Conservation (phyloP, 2,797 vertebrate genomes). For the Scleropages formosus region DNA sequence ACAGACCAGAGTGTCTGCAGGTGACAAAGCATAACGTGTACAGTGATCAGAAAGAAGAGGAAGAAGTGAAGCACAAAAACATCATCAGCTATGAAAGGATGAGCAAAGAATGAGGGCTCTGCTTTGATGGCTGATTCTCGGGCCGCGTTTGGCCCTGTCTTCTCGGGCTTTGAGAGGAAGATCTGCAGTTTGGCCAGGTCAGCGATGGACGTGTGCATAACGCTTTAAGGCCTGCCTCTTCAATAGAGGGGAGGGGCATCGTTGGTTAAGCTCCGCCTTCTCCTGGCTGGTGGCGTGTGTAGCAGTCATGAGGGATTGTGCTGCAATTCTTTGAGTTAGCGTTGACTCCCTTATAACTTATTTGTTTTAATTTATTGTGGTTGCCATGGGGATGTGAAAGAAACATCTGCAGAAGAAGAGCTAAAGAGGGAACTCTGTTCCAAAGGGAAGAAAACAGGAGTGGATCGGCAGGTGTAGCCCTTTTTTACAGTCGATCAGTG, state of each 20-base stretch:
- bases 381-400: not conserved
- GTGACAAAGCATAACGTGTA: not conserved
- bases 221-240: not conserved
- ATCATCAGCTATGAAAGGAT: too few relatives aligned
- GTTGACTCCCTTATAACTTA: conserved; percentile 38
- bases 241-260: not conserved
- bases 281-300: not conserved
- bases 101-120: too few relatives aligned
- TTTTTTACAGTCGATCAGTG: conserved; percentile 87
- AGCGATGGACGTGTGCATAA: not conserved
- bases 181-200: not conserved
- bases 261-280: not conserved
- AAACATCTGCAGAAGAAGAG: not conserved
- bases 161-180: not conserved
- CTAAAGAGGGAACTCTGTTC: conserved; percentile 1
- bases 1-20: not conserved
- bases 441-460: conserved; percentile 11
- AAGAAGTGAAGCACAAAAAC: not conserved
- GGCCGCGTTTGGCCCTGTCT: too few relatives aligned
- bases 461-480: too few relatives aligned
- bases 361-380: conserved; percentile 46
- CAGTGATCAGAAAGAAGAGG: not conserved
- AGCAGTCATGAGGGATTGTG: not conserved
- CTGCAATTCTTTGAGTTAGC: not conserved
- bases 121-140: too few relatives aligned